Base-by-base conservation (phyloP, 2,113 vertebrate genomes). In the Lagopus leucura region DNA sequence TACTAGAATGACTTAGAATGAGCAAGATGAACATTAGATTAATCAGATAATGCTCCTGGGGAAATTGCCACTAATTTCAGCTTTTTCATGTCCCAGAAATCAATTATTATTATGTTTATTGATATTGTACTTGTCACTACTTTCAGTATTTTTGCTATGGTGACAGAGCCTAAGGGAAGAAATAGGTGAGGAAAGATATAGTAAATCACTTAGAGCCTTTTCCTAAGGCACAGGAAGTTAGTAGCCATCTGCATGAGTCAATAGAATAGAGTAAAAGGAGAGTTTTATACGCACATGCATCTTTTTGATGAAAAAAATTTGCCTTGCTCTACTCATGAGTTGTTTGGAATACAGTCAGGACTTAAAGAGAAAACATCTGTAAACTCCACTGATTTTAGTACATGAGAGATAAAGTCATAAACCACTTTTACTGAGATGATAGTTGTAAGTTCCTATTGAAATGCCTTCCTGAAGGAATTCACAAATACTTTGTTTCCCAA, bases 51-150 rank as follows among this genome's bases (percentile, higher is more conserved):
- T 47, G 48, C 96, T 97, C 97, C 96, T 90, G 96, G 94, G 95
- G 89, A 97, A 97, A 97, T 97, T 95, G 91, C 91, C 96, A 97
- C 97, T 98, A 98, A 98, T 98, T 98, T 98, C 96, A 96, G 94
- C 98, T 98, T 97, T 98, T 97, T 98, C 96, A 98, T 97, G 96
- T 95, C 92, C 89, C 83, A 93, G 91, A 98, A 98, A 98, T 98
- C 98, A 98, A 98, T 98, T 98, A 97, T 98, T 98, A 96, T 97
- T 97, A 98, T 98, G 97, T 97, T 97, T 98, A 98, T 98, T 97
- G 98, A 98, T 98, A 97, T 97, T 94, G 93, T 95, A 95, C 96
- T 97, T 98, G 97, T 98, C 98, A 98, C 92, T 96, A 65, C 96
- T 97, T 97, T 94, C 95, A 94, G 89, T 71, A 70, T 80, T 97